A percentile compares a stretch with the other conserved stretches of the same genome.
Evolutionary conservation across 2,888 invertebrate genomes (phyloP).

Genomic region (Microctonus brassicae): DNA sequence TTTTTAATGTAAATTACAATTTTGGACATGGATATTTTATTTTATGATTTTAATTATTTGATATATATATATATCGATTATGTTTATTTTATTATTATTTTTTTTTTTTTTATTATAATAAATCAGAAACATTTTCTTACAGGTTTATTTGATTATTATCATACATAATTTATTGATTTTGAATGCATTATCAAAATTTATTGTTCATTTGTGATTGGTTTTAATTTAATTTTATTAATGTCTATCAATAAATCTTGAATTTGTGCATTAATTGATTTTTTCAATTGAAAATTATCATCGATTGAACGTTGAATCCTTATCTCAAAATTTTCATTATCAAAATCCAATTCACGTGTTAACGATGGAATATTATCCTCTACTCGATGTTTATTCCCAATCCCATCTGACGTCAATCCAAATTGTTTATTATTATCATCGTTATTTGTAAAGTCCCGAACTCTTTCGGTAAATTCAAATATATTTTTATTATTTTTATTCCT

Average conservation of each 20-base stretch:
- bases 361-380: background rate
- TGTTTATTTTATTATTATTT: background rate
- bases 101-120: background rate
- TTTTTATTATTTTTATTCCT: background rate
- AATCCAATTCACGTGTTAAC: conserved; percentile 10
- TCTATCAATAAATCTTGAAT: background rate
- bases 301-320: conserved; percentile 34
- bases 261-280: background rate
- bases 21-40: too few species aligned
- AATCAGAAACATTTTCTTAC: background rate
- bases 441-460: conserved; percentile 1
- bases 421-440: conserved; percentile 1
- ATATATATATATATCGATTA: too few species aligned
- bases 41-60: too few species aligned
- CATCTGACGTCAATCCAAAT: background rate
- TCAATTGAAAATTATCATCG: conserved; percentile 7
- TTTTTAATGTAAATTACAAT: too few species aligned
- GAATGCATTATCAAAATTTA: background rate
- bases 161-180: background rate
- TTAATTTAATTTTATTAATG: background rate
- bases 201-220: background rate
- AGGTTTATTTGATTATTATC: background rate
- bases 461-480: background rate
- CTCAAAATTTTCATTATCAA: conserved; percentile 29
- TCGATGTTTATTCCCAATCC: background rate